A percentile compares a stretch with the other conserved stretches of the same genome.
phyloP scores from a whole-genome alignment of 2,797 vertebrate species.

The Pelodytes ibericus region DNA sequence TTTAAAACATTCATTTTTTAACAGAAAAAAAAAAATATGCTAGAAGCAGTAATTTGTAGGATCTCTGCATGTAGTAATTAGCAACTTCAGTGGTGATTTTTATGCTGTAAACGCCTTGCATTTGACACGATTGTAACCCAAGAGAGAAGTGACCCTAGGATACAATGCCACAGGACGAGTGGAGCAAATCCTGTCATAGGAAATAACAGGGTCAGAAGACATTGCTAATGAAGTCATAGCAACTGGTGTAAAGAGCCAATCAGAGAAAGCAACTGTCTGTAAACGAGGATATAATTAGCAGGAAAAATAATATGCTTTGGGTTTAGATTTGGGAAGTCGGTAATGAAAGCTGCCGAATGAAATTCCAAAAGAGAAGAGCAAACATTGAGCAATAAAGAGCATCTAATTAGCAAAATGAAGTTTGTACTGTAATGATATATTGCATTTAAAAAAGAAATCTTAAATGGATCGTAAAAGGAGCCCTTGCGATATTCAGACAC shows the following conservation, averaged over 20 bases:
- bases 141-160: slow-evolving; percentile 73
- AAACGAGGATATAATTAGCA: slow-evolving; percentile 85
- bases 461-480: too few relatives aligned
- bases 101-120: slow-evolving; percentile 64
- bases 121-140: slow-evolving; percentile 72
- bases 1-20: slow-evolving; percentile 68
- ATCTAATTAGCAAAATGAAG: slow-evolving; percentile 80
- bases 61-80: slow-evolving; percentile 70
- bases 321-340: slow-evolving; percentile 75
- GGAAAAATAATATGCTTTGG: slow-evolving; percentile 79
- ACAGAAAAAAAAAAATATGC: slow-evolving; percentile 44
- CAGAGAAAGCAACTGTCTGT: slow-evolving; percentile 77
- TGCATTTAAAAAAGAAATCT: too few relatives aligned
- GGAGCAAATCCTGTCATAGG: slow-evolving; percentile 79
- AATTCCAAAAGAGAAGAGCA: slow-evolving; percentile 81
- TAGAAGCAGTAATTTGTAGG: slow-evolving; percentile 65
- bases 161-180: slow-evolving; percentile 74
- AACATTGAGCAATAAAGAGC: slow-evolving; percentile 79
- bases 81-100: slow-evolving; percentile 60
- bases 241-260: slow-evolving; percentile 77
- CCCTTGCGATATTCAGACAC: too few relatives aligned
- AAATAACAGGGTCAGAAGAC: slow-evolving; percentile 85
- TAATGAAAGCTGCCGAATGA: slow-evolving; percentile 79
- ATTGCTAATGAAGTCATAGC: slow-evolving; percentile 83
- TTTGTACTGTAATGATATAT: slow-evolving; percentile 62